A percentile compares a stretch with the other conserved stretches of the same genome.
These are phyloP conservation scores for Dryobates pubescens DNA, from an alignment of 2,797 vertebrate genomes.

Conservation along the genomic window DNA sequence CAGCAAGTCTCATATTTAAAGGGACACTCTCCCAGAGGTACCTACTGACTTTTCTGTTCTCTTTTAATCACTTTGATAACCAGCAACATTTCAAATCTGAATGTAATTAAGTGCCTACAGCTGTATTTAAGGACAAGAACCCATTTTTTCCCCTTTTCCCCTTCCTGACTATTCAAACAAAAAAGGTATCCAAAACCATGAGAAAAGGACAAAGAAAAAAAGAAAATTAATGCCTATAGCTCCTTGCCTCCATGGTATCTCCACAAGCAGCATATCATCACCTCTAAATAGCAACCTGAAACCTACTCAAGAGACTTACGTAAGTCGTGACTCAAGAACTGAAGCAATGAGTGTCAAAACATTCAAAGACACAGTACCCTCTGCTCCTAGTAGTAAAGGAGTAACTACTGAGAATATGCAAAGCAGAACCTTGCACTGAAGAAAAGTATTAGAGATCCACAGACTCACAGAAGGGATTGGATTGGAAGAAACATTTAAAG, in stretches of 20 bases:
- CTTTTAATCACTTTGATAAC: not conserved
- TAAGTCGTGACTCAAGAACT: constrained; percentile 60
- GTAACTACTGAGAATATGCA: not conserved
- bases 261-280: constrained; percentile 34
- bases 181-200: not conserved
- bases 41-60: not conserved
- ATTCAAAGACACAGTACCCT: constrained; percentile 50
- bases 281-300: constrained; percentile 67
- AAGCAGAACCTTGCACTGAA: not conserved
- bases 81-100: not conserved
- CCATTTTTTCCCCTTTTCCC: not conserved
- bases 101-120: not conserved
- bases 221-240: not conserved
- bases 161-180: not conserved
- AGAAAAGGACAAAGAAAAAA: constrained; percentile 13
- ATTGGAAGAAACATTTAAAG: not conserved
- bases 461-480: not conserved
- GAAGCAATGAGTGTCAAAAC: constrained; percentile 50
- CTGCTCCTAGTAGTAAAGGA: constrained; percentile 53
- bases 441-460: not conserved
- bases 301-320: constrained; percentile 60
- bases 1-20: not conserved
- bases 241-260: constrained; percentile 4
- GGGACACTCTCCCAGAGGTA: not conserved
- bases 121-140: not conserved